Percentiles rank a stretch among this genome's conserved stretches.
Conservation (phyloP, 2,888 invertebrate species). For the Pyrrhosoma nymphula region DNA sequence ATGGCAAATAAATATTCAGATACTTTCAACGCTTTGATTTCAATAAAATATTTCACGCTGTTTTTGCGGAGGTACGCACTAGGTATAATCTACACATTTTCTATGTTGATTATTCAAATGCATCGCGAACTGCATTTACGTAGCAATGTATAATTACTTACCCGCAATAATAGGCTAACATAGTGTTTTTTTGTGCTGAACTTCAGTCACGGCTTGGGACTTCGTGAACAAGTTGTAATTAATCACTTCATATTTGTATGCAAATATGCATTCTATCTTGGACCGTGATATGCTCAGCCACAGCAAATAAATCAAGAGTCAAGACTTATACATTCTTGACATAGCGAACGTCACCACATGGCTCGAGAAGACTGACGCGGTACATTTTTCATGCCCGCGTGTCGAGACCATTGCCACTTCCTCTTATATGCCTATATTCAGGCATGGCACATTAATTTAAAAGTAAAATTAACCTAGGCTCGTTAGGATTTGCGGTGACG, state of each 20-base stretch:
- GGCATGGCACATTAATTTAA: background rate
- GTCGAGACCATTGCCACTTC: slow-evolving; percentile 16
- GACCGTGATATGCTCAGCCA: background rate
- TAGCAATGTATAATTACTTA: background rate
- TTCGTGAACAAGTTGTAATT: background rate
- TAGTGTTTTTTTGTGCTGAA: background rate
- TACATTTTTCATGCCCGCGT: background rate
- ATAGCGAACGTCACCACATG: background rate
- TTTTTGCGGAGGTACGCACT: no score
- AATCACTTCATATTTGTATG: slow-evolving; percentile 3
- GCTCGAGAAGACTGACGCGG: background rate
- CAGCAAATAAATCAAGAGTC: background rate
- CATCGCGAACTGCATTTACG: background rate
- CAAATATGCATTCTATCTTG: background rate
- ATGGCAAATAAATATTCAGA: no score
- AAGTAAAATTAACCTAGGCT: background rate
- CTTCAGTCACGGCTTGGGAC: background rate
- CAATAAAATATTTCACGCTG: no score
- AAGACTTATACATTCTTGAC: background rate
- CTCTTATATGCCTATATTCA: background rate
- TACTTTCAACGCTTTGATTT: no score
- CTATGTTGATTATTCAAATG: background rate
- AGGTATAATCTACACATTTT: background rate
- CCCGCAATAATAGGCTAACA: background rate
- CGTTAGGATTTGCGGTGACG: background rate